Percentiles rank a stretch among this genome's conserved stretches.
Evolutionary conservation across 2,113 vertebrate genomes (phyloP).

Genomic region (Gadus macrocephalus): DNA sequence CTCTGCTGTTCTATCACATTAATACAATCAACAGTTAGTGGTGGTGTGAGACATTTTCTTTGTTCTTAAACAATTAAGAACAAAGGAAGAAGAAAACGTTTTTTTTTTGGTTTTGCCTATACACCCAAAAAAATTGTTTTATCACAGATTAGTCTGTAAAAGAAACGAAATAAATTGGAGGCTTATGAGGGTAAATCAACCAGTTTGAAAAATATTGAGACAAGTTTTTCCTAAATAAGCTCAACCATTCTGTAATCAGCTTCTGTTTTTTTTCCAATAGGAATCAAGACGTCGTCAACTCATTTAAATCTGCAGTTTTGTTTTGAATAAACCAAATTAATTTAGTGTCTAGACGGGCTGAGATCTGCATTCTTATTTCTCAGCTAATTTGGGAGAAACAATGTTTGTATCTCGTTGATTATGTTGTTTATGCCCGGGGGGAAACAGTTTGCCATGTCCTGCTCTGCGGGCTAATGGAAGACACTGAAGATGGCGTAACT

Average conservation of each 20-base stretch:
- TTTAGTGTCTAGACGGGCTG: slow-evolving; percentile 12
- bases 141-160: too few relatives aligned
- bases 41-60: too few relatives aligned
- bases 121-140: too few relatives aligned
- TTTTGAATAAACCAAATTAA: slow-evolving; percentile 38
- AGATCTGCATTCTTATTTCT: too few relatives aligned
- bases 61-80: too few relatives aligned
- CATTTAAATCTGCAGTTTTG: slow-evolving; percentile 31
- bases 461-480: slow-evolving; percentile 21
- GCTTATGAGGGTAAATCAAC: too few relatives aligned
- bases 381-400: slow-evolving; percentile 36
- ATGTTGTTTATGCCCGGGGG: slow-evolving; percentile 28
- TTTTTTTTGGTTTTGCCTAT: too few relatives aligned
- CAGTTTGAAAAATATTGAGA: not conserved
- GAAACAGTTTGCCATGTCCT: slow-evolving; percentile 36
- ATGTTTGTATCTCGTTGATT: too few relatives aligned
- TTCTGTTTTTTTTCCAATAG: not conserved
- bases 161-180: too few relatives aligned
- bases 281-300: slow-evolving; percentile 3
- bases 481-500: slow-evolving; percentile 17
- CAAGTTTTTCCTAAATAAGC: not conserved
- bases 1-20: too few relatives aligned
- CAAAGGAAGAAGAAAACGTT: too few relatives aligned
- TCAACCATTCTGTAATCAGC: slow-evolving; percentile 3
- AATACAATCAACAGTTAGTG: too few relatives aligned